Conservation (phyloP, 92 coral and sea anemone species). For the Zoanthus solanderi region DNA sequence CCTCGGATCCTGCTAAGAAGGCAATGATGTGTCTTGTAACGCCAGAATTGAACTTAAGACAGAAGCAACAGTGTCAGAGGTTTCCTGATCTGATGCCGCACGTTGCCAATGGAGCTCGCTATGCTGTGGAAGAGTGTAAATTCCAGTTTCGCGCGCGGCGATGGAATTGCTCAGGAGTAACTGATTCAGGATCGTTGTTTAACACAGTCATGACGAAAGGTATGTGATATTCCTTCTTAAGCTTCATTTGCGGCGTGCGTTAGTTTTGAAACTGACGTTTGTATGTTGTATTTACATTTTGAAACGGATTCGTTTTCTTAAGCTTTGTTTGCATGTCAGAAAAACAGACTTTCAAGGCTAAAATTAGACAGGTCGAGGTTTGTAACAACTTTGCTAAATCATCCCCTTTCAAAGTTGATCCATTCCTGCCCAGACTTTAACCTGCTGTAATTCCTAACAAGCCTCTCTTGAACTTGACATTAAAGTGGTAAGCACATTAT, state of each 20-base stretch:
- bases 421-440: slow-evolving; percentile 18
- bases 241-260: slow-evolving; percentile 60
- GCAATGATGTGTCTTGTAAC: slow-evolving; percentile 80
- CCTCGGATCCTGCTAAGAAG: slow-evolving; percentile 85
- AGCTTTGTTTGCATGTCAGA: slow-evolving; percentile 56
- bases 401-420: slow-evolving; percentile 11
- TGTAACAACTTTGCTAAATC: slow-evolving; percentile 16
- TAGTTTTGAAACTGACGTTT: slow-evolving; percentile 74
- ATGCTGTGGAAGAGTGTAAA: slow-evolving; percentile 86
- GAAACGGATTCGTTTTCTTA: slow-evolving; percentile 72
- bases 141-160: slow-evolving; percentile 89
- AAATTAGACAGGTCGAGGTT: slow-evolving; percentile 46
- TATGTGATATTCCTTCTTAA: slow-evolving; percentile 47
- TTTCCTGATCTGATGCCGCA: slow-evolving; percentile 91
- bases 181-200: slow-evolving; percentile 90
- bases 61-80: slow-evolving; percentile 83
- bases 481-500: not conserved
- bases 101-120: slow-evolving; percentile 89
- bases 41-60: slow-evolving; percentile 85
- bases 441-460: slow-evolving; percentile 13
- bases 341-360: slow-evolving; percentile 29
- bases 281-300: slow-evolving; percentile 81
- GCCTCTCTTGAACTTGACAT: slow-evolving; percentile 18
- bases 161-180: slow-evolving; percentile 95
- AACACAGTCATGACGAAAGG: slow-evolving; percentile 85